Percentiles rank a stretch among this genome's conserved stretches.
These are phyloP conservation scores for Pteropus alecto DNA, from an alignment of 2,113 vertebrate species.

Conservation along the genomic window DNA sequence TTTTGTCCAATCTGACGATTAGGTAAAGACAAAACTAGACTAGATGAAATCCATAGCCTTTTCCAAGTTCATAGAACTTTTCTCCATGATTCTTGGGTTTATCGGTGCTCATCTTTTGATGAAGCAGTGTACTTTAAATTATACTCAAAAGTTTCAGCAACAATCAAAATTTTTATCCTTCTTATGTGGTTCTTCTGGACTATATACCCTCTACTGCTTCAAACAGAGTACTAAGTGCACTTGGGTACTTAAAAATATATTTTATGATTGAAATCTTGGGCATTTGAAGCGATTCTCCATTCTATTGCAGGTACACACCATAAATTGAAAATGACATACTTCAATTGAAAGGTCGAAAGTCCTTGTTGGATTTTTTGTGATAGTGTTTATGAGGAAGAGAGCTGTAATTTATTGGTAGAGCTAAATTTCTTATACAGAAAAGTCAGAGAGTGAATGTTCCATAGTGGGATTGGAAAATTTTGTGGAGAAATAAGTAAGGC, in stretches of 20 bases:
- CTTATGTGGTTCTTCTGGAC: neutral
- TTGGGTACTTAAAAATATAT: slow-evolving; percentile 29
- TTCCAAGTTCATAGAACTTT: neutral
- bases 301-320: slow-evolving; percentile 34
- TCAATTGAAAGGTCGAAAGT: slow-evolving; percentile 48
- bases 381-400: slow-evolving; percentile 28
- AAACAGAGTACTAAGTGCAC: slow-evolving; percentile 19
- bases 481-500: neutral
- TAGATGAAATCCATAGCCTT: neutral
- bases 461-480: neutral
- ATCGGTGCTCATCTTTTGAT: slow-evolving; percentile 2
- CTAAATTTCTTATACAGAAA: slow-evolving; percentile 34
- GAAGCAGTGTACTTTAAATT: neutral
- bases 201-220: neutral
- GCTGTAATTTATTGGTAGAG: slow-evolving; percentile 15
- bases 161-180: slow-evolving; percentile 37
- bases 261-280: slow-evolving; percentile 57
- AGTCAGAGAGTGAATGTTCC: neutral
- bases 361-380: slow-evolving; percentile 29
- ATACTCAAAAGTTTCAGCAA: neutral
- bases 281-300: slow-evolving; percentile 38
- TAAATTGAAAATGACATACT: slow-evolving; percentile 62
- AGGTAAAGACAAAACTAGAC: neutral
- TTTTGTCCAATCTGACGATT: neutral
- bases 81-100: slow-evolving; percentile 24